These are phyloP conservation scores for Microtus montanus DNA, from an alignment of 2,113 vertebrate species.

Conservation along the genomic window DNA sequence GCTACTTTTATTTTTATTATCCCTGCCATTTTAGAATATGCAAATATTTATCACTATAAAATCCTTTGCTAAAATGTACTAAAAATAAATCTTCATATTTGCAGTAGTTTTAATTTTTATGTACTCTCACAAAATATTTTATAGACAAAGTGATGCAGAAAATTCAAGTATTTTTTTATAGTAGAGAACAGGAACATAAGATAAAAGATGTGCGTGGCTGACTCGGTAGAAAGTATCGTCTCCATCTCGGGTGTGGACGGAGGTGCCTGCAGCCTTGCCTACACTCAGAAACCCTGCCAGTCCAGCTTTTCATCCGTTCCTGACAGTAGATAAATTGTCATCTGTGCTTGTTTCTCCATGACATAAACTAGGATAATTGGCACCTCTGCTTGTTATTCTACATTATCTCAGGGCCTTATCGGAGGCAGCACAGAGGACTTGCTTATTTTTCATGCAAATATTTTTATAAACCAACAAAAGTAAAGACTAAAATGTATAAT, in stretches of 20 bases:
- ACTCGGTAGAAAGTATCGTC: not conserved
- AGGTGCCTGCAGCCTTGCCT: not conserved
- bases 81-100: conserved; percentile 18
- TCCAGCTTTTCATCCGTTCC: not conserved
- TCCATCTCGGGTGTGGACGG: not conserved
- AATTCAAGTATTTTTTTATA: not conserved
- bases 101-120: not conserved
- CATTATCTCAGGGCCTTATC: conserved; percentile 56
- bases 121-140: not conserved
- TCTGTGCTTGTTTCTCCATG: not conserved
- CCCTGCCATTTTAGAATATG: not conserved
- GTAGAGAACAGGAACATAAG: not conserved
- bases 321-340: not conserved
- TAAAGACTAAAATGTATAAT: conserved; percentile 61
- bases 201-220: not conserved
- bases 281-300: not conserved
- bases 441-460: not conserved
- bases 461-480: conserved; percentile 46
- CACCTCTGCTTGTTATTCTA: conserved; percentile 58
- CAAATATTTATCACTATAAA: not conserved
- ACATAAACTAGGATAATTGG: not conserved
- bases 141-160: not conserved
- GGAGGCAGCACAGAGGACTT: conserved; percentile 51
- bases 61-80: not conserved
- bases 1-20: conserved; percentile 30